Percentiles rank a stretch among this genome's conserved stretches.
phyloP scores from a whole-genome alignment of 1,140 invertebrate genomes.

The Lepidotrigona ventralis region DNA sequence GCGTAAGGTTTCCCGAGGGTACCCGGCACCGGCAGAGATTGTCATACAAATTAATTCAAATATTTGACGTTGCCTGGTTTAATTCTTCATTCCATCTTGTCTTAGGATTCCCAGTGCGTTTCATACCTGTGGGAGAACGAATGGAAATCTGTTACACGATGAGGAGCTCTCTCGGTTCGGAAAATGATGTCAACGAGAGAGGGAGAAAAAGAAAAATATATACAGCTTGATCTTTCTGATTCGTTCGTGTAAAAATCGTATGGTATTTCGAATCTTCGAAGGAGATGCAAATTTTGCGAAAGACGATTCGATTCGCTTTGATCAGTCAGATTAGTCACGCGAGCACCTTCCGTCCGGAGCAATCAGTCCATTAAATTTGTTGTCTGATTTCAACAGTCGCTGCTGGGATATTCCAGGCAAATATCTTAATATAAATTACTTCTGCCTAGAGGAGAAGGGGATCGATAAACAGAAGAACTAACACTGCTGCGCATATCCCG shows the following conservation, averaged over 20 bases:
- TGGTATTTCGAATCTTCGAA: background rate
- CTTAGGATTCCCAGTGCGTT: background rate
- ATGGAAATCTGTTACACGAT: background rate
- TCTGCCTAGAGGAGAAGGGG: background rate
- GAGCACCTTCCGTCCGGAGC: background rate
- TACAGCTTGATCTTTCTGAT: background rate
- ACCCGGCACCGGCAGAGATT: conserved; percentile 46
- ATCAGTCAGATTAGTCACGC: background rate
- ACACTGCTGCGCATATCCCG: background rate
- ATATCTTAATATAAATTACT: conserved; percentile 33
- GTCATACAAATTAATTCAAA: conserved; percentile 66
- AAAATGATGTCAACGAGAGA: too few species aligned
- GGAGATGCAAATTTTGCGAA: background rate
- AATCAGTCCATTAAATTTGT: background rate
- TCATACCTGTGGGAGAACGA: conserved; percentile 7
- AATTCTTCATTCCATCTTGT: conserved; percentile 34
- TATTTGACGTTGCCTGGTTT: conserved; percentile 55
- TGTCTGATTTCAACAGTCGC: background rate
- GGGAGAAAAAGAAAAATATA: too few species aligned
- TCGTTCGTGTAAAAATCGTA: background rate
- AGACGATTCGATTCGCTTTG: too few species aligned
- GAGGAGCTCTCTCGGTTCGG: background rate
- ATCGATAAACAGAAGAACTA: background rate
- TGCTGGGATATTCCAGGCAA: background rate
- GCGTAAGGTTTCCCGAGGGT: conserved; percentile 59